phyloP scores from a whole-genome alignment of 2,888 invertebrate species.

The Acheta domesticus region DNA sequence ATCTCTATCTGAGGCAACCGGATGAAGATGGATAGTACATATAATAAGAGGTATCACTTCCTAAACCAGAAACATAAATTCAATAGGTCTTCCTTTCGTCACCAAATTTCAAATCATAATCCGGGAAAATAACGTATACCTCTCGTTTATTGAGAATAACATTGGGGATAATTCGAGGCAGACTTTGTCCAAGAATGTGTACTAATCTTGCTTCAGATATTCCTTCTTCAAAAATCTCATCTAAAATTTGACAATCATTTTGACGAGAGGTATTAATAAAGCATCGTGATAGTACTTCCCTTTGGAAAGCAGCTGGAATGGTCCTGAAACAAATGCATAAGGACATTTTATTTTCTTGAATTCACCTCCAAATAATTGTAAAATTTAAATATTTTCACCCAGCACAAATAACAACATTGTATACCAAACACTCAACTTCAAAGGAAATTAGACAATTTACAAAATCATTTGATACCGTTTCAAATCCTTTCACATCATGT shows the following conservation, averaged over 20 bases:
- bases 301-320: conserved; percentile 53
- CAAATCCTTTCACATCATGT: no score
- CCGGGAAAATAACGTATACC: conserved; percentile 41
- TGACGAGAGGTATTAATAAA: conserved; percentile 47
- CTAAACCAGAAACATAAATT: conserved; percentile 41
- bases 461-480: neutral
- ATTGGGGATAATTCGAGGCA: conserved; percentile 64
- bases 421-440: neutral
- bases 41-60: conserved; percentile 65
- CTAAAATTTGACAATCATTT: conserved; percentile 43
- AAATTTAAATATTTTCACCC: no score
- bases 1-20: conserved; percentile 58
- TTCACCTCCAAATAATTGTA: no score
- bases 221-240: conserved; percentile 37
- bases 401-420: neutral
- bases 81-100: no score
- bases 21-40: conserved; percentile 59
- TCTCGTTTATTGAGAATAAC: conserved; percentile 65
- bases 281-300: conserved; percentile 53
- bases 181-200: conserved; percentile 45
- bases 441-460: neutral
- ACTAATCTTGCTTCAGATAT: conserved; percentile 32
- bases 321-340: conserved; percentile 45
- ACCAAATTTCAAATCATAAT: neutral
- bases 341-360: no score